Evolutionary conservation across 2,888 invertebrate species (phyloP).

Genomic region (Ormyrus rosae): DNA sequence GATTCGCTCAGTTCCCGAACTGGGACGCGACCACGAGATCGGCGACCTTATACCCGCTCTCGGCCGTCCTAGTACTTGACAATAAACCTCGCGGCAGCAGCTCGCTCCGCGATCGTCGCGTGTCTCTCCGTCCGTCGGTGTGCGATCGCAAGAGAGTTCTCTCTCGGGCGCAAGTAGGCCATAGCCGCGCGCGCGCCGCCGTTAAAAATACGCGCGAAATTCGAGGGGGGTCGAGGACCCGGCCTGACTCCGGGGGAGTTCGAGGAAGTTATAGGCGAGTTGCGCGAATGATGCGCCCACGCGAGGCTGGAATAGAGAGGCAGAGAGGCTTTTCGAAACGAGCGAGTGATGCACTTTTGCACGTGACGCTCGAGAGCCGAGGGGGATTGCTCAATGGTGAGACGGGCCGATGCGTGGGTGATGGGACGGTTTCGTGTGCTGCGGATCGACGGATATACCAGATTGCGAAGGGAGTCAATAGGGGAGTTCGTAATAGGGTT

Average conservation of each 20-base stretch:
- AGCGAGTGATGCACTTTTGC: conserved; percentile 22
- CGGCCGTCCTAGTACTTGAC: conserved; percentile 52
- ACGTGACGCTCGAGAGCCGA: no score
- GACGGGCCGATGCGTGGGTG: no score
- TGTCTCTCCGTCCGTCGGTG: conserved; percentile 9
- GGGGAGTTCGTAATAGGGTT: no score
- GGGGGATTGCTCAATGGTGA: no score
- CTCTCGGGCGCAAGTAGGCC: neutral
- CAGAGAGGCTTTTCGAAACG: conserved; percentile 20
- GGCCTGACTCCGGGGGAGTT: neutral
- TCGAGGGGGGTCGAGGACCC: conserved; percentile 47
- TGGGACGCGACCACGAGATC: neutral
- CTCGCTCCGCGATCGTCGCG: neutral
- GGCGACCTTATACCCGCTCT: conserved; percentile 26
- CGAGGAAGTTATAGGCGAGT: conserved; percentile 9
- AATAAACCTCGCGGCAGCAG: conserved; percentile 38
- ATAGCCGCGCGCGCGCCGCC: conserved; percentile 26
- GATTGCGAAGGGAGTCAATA: no score
- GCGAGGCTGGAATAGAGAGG: conserved; percentile 22
- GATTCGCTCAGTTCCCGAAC: neutral
- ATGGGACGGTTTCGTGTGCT: no score
- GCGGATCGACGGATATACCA: no score
- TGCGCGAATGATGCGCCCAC: conserved; percentile 14
- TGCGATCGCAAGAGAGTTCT: no score
- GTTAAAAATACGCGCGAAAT: conserved; percentile 8